Base-by-base conservation (phyloP, 2,888 invertebrate genomes). In the Tetragonisca angustula region DNA sequence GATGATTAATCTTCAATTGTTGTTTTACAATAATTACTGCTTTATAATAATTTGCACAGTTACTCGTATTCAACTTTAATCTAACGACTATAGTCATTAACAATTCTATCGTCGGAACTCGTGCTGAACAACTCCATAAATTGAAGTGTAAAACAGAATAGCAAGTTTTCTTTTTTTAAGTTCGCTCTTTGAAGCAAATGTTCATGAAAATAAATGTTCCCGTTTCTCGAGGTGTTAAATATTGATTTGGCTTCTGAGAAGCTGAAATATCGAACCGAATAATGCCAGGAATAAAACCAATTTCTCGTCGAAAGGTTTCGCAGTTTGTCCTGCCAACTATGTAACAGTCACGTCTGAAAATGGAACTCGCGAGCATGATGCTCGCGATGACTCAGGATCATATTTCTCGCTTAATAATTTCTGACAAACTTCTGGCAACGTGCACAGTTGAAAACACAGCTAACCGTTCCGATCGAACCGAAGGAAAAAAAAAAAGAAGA, bases 361-460 rank as follows among this genome's bases (percentile, higher is more conserved):
- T 64, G 74, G 74, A 74, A 74, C 74, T 73, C 27, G 11, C 24
- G 36, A 74, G 73, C 36, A 36, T 52, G 52, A 64, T 74, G 64
- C 15, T 24, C 36, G 64, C 52, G 64, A 24, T 74, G 74, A 74
- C 74, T 74, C 74, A 74, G 36, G 64, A 74, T 74, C 74, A 65
- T 74, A 74, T 74, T 74, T 74, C 74, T 64, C 21, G 64, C 52
- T 74, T 64, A 74, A 74, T 52, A 64, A 64, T 64, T 54, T 64
- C 64, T 36, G 52, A 64, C 74, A 36, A 74, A 74, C 19, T 64
- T 64, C 74, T 36, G 50, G 52, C 24, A 32, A 64, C 50, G 11
- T 21, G 1, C 24, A 17, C 19, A 36, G 24, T 64, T 64, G 36
- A n/a, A 0, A 61, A 19, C 36, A 0, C 21, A 54, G 43, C 21